Evolutionary conservation across 2,113 vertebrate genomes (phyloP).

Genomic region (Cranoglanis bouderius): DNA sequence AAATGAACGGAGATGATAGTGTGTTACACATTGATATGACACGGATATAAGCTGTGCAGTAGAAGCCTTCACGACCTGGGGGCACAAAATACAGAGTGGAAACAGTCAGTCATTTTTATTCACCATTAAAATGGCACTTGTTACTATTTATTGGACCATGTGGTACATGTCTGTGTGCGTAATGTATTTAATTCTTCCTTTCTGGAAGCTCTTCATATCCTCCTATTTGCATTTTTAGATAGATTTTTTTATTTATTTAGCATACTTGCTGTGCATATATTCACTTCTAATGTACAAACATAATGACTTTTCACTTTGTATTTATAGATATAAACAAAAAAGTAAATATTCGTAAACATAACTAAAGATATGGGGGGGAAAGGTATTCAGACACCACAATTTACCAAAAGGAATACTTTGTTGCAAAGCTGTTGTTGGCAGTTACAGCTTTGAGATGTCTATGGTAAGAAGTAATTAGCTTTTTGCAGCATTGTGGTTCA

Average conservation of each 20-base stretch:
- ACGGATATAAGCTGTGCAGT: neutral
- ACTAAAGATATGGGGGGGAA: neutral
- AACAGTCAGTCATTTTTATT: neutral
- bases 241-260: neutral
- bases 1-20: constrained; percentile 10
- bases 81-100: neutral
- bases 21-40: neutral
- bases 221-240: neutral
- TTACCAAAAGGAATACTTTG: neutral
- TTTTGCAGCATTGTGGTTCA: neutral
- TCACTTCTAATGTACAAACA: neutral
- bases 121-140: neutral
- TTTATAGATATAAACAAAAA: too few species aligned
- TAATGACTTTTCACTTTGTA: too few species aligned
- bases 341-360: neutral
- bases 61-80: neutral
- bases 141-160: neutral
- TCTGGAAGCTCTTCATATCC: neutral
- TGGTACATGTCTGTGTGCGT: neutral
- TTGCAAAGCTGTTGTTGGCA: neutral
- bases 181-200: neutral
- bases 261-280: neutral
- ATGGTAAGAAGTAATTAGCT: neutral
- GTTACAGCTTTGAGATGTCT: neutral
- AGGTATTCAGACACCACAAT: neutral